phyloP scores from a whole-genome alignment of 2,888 invertebrate genomes.

The Leucania comma region DNA sequence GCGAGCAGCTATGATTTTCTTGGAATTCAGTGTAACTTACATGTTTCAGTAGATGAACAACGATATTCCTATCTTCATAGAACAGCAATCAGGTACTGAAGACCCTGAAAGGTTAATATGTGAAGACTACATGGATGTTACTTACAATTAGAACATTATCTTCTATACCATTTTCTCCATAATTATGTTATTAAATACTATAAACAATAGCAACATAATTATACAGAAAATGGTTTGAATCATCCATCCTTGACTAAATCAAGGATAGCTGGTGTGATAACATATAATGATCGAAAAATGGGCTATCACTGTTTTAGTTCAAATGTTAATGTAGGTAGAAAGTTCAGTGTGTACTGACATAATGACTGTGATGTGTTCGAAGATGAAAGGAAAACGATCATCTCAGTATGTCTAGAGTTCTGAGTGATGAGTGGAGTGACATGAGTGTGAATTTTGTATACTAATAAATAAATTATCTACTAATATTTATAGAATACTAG shows the following conservation, averaged over 20 bases:
- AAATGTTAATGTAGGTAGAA: no score
- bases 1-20: conserved; percentile 13
- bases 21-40: conserved; percentile 1
- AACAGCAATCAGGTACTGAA: neutral
- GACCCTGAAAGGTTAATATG: neutral
- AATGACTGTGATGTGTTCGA: no score
- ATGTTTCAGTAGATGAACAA: neutral
- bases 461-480: no score
- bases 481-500: no score
- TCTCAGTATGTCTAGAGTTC: no score
- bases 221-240: neutral
- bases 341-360: no score
- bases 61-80: neutral
- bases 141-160: neutral
- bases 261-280: neutral
- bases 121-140: neutral
- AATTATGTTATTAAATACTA: no score
- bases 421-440: no score
- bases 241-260: neutral
- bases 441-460: no score
- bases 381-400: no score
- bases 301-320: neutral
- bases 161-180: neutral
- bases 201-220: no score
- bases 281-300: neutral